Conservation (phyloP, 2,797 vertebrate genomes). For the Chloroceryle inda region DNA sequence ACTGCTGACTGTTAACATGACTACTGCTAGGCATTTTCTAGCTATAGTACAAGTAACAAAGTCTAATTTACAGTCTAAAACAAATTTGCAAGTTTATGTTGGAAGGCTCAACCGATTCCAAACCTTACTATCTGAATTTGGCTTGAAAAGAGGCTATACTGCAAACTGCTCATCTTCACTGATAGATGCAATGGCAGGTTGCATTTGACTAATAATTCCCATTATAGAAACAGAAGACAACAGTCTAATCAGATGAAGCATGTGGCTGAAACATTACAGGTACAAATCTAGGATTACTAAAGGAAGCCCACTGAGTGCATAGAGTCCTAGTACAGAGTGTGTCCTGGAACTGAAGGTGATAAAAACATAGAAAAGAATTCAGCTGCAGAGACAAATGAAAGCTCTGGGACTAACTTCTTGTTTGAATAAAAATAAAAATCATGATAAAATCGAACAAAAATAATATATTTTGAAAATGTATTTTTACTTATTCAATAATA, state of each 20-base stretch:
- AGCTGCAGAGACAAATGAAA: background rate
- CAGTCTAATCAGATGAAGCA: background rate
- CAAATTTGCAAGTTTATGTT: background rate
- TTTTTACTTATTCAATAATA: background rate
- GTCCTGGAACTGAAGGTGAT: background rate
- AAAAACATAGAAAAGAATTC: background rate
- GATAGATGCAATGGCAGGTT: background rate
- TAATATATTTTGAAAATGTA: background rate
- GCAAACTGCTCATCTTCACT: background rate
- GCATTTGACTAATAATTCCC: background rate
- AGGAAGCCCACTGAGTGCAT: background rate
- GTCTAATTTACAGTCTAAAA: background rate
- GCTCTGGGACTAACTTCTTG: background rate
- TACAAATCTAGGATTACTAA: background rate
- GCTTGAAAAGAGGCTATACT: background rate
- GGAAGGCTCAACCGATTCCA: background rate
- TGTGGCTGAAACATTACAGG: background rate
- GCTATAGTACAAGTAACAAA: background rate
- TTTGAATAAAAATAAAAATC: background rate
- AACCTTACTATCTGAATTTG: background rate
- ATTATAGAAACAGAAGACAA: background rate
- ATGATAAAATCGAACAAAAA: too few species aligned
- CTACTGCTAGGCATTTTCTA: background rate
- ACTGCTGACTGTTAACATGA: background rate
- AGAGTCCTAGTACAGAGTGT: background rate